Evolutionary conservation across 1,140 invertebrate genomes (phyloP).

Genomic region (Atta cephalotes): DNA sequence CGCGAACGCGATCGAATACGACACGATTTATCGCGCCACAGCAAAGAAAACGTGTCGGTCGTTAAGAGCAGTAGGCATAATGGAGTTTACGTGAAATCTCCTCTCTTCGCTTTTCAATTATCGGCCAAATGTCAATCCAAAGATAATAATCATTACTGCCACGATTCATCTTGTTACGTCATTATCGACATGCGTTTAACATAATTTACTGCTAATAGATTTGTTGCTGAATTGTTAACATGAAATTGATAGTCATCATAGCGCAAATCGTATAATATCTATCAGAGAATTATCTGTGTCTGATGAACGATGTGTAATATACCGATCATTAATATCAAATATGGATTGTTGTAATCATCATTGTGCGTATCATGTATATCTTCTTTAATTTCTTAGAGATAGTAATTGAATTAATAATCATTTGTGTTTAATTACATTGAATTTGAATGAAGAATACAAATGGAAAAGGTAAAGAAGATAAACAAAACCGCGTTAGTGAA

Average conservation of each 20-base stretch:
- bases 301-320: conserved; percentile 4
- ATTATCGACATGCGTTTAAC: conserved; percentile 22
- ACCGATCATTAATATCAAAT: conserved; percentile 1
- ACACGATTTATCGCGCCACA: conserved; percentile 46
- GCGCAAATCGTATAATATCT: background rate
- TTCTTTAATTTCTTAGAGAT: background rate
- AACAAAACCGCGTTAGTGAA: background rate
- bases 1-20: conserved; percentile 27
- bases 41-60: background rate
- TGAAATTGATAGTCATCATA: conserved; percentile 10
- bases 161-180: conserved; percentile 13
- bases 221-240: background rate
- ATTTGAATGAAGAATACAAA: conserved; percentile 40
- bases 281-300: background rate
- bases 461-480: background rate
- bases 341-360: background rate
- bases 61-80: conserved; percentile 16
- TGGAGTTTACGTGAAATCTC: background rate
- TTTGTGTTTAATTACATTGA: conserved; percentile 5
- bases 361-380: background rate
- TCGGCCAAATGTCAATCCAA: conserved; percentile 13
- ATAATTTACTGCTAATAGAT: conserved; percentile 17
- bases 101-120: background rate
- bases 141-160: conserved; percentile 15
- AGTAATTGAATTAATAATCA: too few species aligned